Evolutionary conservation across 2,888 invertebrate genomes (phyloP), one percentile per base, ranked within the genome.

Genomic region (Philereme transversata): DNA sequence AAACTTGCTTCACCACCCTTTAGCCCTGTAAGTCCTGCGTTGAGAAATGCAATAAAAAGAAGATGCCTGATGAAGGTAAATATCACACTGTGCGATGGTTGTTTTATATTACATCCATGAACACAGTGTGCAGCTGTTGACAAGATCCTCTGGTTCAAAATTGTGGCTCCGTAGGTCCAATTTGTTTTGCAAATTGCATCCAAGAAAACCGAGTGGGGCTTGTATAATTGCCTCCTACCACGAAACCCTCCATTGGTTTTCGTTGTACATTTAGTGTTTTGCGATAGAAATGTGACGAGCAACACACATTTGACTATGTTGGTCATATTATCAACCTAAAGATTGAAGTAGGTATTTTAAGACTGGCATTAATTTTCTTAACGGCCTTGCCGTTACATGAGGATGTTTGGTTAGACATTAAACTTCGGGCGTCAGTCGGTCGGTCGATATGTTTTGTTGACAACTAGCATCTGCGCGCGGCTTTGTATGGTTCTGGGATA

Each of bases 121-220:
- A 77, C 0, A 50, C 80, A 79, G 40, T 78, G 78, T 0, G 70
- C 78, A 0, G 78, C 77, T 0, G 81, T 78, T 10, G 81, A 9
- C 5, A 74, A 4, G 0, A 79, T 41, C 5, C 56, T 52, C 33
- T 79, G 78, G 44, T 76, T 79, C 22, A 81, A 40, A 5, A 81
- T 59, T 0, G 80, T 71, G 0, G 71, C 61, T 0, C 79, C 77
- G 47, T 78, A 82, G 0, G 70, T 64, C 70, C 67, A 75, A 4
- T 34, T 5, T 0, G 5, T 7, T 0, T 5, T 9, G 41, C 74
- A 72, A 22, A 2, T 9, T 4, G 6, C 57, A 51, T 4, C 51
- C 5, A 5, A 22, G 22, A 22, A 73, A 0, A 69, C 67, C 1
- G 69, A 57, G 40, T 77, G 75, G 0, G 75, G 1, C 44, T 51